phyloP scores from a whole-genome alignment of 35 echinoderm and acorn worm species.

The Ophiothrix spiculata region DNA sequence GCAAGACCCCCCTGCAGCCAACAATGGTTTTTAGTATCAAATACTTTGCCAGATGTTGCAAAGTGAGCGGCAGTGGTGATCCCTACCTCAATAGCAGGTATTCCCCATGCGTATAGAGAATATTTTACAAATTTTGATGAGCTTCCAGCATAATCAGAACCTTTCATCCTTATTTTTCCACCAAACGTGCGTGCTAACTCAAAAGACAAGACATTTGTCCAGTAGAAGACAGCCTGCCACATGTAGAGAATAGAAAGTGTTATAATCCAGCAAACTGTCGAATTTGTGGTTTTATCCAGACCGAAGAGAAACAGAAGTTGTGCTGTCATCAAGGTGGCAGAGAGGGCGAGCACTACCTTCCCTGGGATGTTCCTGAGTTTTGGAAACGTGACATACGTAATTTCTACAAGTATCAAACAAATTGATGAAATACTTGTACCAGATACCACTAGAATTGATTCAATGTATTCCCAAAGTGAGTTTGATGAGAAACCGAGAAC shows the following conservation, averaged over 20 bases:
- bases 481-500: too few species aligned
- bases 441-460: too few species aligned
- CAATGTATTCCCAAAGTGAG: too few species aligned
- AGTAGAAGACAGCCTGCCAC: constrained; percentile 36
- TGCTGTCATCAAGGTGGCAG: constrained; percentile 11
- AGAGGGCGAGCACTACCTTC: constrained; percentile 17
- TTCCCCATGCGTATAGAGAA: not conserved
- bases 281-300: constrained; percentile 9
- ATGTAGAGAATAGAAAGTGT: constrained; percentile 26
- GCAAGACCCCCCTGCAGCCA: not conserved
- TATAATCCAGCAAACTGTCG: constrained; percentile 13
- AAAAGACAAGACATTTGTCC: constrained; percentile 56
- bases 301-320: constrained; percentile 29
- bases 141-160: not conserved
- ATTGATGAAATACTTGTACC: constrained; percentile 15
- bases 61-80: not conserved
- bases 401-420: constrained; percentile 7
- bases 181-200: constrained; percentile 39
- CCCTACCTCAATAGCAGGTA: not conserved
- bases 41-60: not conserved
- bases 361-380: constrained; percentile 39
- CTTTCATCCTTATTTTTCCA: not conserved
- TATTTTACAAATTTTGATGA: not conserved
- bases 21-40: not conserved
- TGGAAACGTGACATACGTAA: constrained; percentile 30